These are phyloP conservation scores for Ptychochromis oligacanthus DNA, from an alignment of 2,113 vertebrate genomes.

Conservation along the genomic window DNA sequence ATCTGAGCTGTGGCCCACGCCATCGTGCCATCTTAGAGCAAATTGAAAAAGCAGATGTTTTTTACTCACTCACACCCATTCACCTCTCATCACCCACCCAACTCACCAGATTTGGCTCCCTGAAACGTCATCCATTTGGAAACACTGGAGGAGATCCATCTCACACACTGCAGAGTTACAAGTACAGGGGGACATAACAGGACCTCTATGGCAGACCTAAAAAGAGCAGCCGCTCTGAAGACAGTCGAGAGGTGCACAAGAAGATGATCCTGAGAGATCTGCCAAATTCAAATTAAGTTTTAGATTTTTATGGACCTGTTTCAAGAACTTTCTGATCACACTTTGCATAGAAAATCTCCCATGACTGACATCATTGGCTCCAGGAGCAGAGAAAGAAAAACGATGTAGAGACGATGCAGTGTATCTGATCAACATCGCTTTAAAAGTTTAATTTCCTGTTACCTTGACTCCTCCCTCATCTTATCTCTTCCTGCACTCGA, in stretches of 20 bases:
- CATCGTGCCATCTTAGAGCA: neutral
- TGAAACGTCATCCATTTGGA: neutral
- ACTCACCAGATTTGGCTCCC: no score
- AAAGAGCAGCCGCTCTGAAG: neutral
- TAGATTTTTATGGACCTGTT: neutral
- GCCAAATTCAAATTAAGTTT: no score
- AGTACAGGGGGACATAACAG: neutral
- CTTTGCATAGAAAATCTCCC: neutral
- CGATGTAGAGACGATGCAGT: no score
- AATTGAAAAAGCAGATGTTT: no score
- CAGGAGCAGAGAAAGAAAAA: no score
- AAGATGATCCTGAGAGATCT: neutral
- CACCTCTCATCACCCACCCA: neutral
- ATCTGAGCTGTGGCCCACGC: neutral
- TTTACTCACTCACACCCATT: no score
- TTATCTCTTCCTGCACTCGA: no score
- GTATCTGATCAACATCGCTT: no score
- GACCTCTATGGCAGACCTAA: neutral
- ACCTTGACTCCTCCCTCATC: no score
- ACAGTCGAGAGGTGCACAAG: neutral
- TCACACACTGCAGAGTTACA: neutral
- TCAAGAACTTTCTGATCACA: neutral
- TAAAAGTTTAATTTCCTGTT: no score
- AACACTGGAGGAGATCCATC: neutral
- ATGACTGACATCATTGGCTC: no score